Evolutionary conservation across 1,140 invertebrate species (phyloP).

Genomic region (Cotesia chilonis): DNA sequence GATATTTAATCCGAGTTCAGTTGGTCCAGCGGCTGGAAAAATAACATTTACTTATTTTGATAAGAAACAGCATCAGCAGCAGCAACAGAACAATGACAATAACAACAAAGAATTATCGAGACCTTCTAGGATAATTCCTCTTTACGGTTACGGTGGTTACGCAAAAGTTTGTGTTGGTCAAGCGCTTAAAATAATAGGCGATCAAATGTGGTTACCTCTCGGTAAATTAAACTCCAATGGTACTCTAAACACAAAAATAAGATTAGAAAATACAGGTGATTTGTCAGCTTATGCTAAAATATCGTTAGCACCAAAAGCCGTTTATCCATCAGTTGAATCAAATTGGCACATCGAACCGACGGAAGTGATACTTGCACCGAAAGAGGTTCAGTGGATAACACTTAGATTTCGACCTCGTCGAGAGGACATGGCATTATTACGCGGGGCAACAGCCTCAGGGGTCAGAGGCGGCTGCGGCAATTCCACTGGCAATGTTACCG

Average conservation of each 20-base stretch:
- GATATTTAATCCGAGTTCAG: conserved; percentile 59
- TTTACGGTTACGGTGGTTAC: conserved; percentile 66
- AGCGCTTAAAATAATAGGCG: conserved; percentile 63
- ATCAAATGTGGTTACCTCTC: conserved; percentile 64
- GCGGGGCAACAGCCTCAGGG: background rate
- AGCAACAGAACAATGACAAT: no score
- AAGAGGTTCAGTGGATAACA: conserved; percentile 51
- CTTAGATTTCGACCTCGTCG: conserved; percentile 58
- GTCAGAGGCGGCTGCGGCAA: no score
- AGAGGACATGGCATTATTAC: conserved; percentile 53
- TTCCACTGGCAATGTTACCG: conserved; percentile 49
- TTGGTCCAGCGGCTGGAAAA: conserved; percentile 62
- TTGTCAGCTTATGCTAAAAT: conserved; percentile 62
- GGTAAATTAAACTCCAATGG: conserved; percentile 61
- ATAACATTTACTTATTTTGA: conserved; percentile 63
- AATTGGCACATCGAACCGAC: conserved; percentile 59
- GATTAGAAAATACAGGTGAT: conserved; percentile 63
- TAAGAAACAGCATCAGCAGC: conserved; percentile 38
- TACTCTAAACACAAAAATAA: conserved; percentile 56
- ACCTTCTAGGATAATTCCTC: conserved; percentile 52
- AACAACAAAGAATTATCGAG: conserved; percentile 50
- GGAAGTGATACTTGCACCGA: conserved; percentile 56
- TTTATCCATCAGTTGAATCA: conserved; percentile 55
- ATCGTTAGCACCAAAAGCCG: conserved; percentile 61
- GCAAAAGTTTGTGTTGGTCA: conserved; percentile 61